A percentile compares a stretch with the other conserved stretches of the same genome.
phyloP scores from a whole-genome alignment of 1,140 invertebrate species.

The Aphidius gifuensis region DNA sequence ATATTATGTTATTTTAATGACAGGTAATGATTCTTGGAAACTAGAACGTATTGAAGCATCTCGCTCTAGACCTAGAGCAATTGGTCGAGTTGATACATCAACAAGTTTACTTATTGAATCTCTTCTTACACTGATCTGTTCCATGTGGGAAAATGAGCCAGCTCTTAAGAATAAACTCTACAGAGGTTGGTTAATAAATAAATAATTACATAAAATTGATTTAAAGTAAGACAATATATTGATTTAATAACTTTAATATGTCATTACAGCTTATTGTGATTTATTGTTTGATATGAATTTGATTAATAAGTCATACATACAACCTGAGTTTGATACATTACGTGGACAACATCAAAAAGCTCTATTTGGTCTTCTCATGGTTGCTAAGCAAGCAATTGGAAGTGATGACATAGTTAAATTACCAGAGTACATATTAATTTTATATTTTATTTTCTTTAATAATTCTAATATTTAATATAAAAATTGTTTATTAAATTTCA shows the following conservation, averaged over 20 bases:
- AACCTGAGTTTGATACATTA: slow-evolving; percentile 65
- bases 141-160: slow-evolving; percentile 59
- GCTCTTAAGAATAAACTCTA: slow-evolving; percentile 59
- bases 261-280: slow-evolving; percentile 59
- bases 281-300: slow-evolving; percentile 64
- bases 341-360: slow-evolving; percentile 63
- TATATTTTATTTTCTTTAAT: too few relatives aligned
- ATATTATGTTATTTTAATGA: slow-evolving; percentile 9
- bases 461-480: too few relatives aligned
- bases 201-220: background rate
- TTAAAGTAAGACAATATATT: background rate
- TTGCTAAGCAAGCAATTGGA: slow-evolving; percentile 50
- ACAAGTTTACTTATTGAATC: slow-evolving; percentile 64
- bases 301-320: slow-evolving; percentile 64
- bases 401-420: slow-evolving; percentile 44
- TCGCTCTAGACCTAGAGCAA: slow-evolving; percentile 19
- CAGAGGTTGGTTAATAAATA: slow-evolving; percentile 40
- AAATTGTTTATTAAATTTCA: background rate
- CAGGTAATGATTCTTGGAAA: slow-evolving; percentile 26
- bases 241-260: slow-evolving; percentile 9
- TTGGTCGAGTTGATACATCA: slow-evolving; percentile 48
- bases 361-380: slow-evolving; percentile 60
- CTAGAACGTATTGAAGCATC: slow-evolving; percentile 24
- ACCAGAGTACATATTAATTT: slow-evolving; percentile 28
- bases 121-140: slow-evolving; percentile 63